Conservation (phyloP, 2,113 vertebrate species). For the Delphinus delphis region DNA sequence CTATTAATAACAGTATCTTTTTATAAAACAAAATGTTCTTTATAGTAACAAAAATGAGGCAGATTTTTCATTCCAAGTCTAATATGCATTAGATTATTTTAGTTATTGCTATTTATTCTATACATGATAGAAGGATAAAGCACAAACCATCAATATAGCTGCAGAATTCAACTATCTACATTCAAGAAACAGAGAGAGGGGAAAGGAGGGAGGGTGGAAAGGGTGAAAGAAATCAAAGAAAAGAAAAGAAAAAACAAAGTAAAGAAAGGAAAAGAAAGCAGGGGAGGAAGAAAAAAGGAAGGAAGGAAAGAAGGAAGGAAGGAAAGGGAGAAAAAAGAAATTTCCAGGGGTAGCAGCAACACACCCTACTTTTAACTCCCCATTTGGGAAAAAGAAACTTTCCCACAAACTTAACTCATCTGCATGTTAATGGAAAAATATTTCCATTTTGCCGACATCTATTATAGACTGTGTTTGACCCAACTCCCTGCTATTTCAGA, state of each 20-base stretch:
- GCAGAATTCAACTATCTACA: neutral
- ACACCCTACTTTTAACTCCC: constrained; percentile 19
- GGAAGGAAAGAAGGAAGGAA: rapidly evolving
- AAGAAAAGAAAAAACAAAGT: rapidly evolving
- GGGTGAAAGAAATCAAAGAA: neutral
- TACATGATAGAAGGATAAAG: neutral
- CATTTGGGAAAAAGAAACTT: neutral
- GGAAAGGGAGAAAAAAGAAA: too few relatives aligned
- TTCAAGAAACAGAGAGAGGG: neutral
- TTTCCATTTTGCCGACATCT: constrained; percentile 24
- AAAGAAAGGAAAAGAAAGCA: neutral
- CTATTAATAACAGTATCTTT: neutral
- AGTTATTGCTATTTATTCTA: neutral
- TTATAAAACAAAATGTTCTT: neutral
- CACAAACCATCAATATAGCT: neutral
- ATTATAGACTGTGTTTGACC: constrained; percentile 36
- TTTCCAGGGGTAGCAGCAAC: neutral
- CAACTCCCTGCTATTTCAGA: constrained; percentile 48
- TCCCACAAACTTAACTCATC: constrained; percentile 44
- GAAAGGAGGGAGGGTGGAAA: neutral
- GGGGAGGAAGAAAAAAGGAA: rapidly evolving
- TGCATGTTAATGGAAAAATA: constrained; percentile 56
- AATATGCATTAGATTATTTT: neutral
- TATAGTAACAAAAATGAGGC: neutral
- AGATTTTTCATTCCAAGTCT: neutral